Evolutionary conservation across 2,113 vertebrate genomes (phyloP).

Genomic region (Nycticorax nycticorax): DNA sequence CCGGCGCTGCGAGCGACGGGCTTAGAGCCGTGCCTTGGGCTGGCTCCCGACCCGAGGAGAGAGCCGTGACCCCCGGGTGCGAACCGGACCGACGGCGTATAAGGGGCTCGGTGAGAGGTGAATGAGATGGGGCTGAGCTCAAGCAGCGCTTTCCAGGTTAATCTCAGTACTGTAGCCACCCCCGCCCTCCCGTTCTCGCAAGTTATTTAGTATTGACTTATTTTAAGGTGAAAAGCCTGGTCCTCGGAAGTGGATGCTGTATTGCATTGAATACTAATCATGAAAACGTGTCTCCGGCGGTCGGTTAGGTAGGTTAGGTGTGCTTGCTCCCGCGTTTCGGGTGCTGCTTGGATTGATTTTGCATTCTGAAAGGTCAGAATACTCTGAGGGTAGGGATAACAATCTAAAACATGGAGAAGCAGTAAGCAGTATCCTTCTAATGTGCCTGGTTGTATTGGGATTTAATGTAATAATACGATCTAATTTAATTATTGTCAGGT

Average conservation of each 20-base stretch:
- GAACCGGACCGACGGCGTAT: background rate
- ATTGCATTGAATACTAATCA: background rate
- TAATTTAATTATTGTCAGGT: background rate
- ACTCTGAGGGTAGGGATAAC: background rate
- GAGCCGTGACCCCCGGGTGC: background rate
- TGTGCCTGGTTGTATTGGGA: background rate
- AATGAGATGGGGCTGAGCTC: background rate
- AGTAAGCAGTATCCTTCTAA: background rate
- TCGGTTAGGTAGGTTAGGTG: background rate
- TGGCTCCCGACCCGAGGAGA: background rate
- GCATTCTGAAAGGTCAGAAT: background rate
- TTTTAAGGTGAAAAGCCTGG: background rate
- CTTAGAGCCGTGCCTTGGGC: background rate
- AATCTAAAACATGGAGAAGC: background rate
- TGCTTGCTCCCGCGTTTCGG: background rate
- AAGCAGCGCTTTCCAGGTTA: background rate
- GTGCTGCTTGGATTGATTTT: background rate
- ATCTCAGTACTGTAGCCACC: rapidly evolving
- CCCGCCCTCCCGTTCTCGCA: background rate
- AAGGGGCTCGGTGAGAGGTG: background rate
- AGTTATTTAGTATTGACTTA: background rate
- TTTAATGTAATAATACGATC: background rate
- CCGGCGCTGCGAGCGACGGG: background rate
- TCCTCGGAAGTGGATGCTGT: background rate
- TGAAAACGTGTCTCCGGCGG: background rate